Conservation (phyloP, 2,113 vertebrate genomes). For the Oryctolagus cuniculus region mOryCun1.1 NC_091435.1:24919001-24919500, state of each 20-base stretch:
- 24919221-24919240: slow-evolving; percentile 2
- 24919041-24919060: not conserved
- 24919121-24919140: not conserved
- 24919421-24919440: slow-evolving; percentile 58
- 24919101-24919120: not conserved
- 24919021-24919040: not conserved
- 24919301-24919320: slow-evolving; percentile 56
- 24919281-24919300: slow-evolving; percentile 53
- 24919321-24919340: slow-evolving; percentile 65
- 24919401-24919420: slow-evolving; percentile 56
- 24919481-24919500: not conserved
- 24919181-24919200: not conserved
- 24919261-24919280: slow-evolving; percentile 53
- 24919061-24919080: not conserved
- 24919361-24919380: slow-evolving; percentile 60
- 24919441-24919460: slow-evolving; percentile 29
- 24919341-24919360: not conserved
- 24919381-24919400: slow-evolving; percentile 63
- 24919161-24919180: not conserved
- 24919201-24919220: slow-evolving; percentile 44
- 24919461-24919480: slow-evolving; percentile 29
- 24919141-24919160: not conserved
- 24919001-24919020: not conserved
- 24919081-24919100: not conserved
- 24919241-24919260: slow-evolving; percentile 53